phyloP scores from a whole-genome alignment of 2,113 vertebrate species.

The Cricetomys ansorgei region DNA sequence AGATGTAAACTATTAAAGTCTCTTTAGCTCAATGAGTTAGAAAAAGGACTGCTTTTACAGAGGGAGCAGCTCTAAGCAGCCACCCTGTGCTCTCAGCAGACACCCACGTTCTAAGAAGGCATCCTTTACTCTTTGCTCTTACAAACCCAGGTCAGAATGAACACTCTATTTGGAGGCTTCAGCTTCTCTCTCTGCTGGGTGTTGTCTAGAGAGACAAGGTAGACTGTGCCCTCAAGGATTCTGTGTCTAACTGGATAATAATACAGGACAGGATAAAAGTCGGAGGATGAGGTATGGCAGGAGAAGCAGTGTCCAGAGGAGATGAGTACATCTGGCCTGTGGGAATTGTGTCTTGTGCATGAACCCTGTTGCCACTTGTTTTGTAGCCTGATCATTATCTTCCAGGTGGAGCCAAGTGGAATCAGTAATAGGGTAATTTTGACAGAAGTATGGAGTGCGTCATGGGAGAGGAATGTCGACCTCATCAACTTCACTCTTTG shows the following conservation, averaged over 20 bases:
- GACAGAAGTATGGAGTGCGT: background rate
- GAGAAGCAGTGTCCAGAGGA: background rate
- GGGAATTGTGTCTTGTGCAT: background rate
- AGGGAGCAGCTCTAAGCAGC: background rate
- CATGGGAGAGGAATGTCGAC: slow-evolving; percentile 15
- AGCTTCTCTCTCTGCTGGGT: background rate
- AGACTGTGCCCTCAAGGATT: background rate
- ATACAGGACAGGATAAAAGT: background rate
- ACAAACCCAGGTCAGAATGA: background rate
- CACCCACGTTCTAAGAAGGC: no score
- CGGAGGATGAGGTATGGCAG: background rate
- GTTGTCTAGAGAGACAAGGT: background rate
- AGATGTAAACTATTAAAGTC: background rate
- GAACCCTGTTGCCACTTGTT: background rate
- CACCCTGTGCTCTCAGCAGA: background rate
- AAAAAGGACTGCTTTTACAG: background rate
- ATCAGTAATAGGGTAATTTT: background rate
- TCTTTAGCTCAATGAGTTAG: background rate
- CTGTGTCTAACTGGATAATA: background rate
- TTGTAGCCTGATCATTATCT: background rate
- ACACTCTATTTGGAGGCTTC: background rate
- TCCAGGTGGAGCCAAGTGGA: background rate
- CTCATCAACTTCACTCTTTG: background rate
- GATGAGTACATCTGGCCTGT: background rate
- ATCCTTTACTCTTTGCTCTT: no score